A percentile compares a stretch with the other conserved stretches of the same genome.
Evolutionary conservation across 2,113 vertebrate species (phyloP).

Genomic region (Protobothrops flavoviridis): DNA sequence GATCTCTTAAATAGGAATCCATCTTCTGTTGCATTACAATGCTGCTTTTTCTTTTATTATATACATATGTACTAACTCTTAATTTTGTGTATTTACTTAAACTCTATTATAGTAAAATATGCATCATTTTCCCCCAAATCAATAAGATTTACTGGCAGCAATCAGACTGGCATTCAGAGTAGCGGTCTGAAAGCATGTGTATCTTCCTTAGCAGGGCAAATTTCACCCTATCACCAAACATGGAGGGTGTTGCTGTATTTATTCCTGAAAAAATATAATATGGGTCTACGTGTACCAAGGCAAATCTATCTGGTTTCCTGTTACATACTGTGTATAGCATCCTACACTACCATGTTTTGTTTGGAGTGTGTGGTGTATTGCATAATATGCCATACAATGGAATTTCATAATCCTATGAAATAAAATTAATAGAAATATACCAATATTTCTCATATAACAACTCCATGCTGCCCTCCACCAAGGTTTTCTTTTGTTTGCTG

Average conservation of each 20-base stretch:
- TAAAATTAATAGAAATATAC: constrained; percentile 61
- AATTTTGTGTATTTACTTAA: constrained; percentile 76
- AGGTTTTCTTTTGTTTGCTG: constrained; percentile 50
- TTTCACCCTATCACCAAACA: constrained; percentile 31
- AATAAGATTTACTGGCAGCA: constrained; percentile 69
- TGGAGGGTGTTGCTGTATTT: constrained; percentile 36
- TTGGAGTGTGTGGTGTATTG: constrained; percentile 20
- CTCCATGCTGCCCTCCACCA: constrained; percentile 16
- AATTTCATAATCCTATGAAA: constrained; percentile 63
- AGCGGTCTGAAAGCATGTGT: constrained; percentile 54
- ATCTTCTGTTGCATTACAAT: constrained; percentile 74
- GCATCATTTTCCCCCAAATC: constrained; percentile 64
- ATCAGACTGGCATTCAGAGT: constrained; percentile 62
- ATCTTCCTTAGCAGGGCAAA: constrained; percentile 52
- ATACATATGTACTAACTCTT: constrained; percentile 77
- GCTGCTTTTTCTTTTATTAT: constrained; percentile 74
- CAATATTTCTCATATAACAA: constrained; percentile 52
- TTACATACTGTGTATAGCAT: constrained; percentile 62
- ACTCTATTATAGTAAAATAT: constrained; percentile 82
- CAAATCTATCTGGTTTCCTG: constrained; percentile 56
- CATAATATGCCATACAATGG: constrained; percentile 57
- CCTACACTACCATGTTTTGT: constrained; percentile 55
- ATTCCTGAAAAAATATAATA: not conserved
- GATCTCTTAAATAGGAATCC: constrained; percentile 79
- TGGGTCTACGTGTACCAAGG: constrained; percentile 41